phyloP scores from a whole-genome alignment of 1,140 invertebrate species.

The Tetranychus cinnabarinus region DNA sequence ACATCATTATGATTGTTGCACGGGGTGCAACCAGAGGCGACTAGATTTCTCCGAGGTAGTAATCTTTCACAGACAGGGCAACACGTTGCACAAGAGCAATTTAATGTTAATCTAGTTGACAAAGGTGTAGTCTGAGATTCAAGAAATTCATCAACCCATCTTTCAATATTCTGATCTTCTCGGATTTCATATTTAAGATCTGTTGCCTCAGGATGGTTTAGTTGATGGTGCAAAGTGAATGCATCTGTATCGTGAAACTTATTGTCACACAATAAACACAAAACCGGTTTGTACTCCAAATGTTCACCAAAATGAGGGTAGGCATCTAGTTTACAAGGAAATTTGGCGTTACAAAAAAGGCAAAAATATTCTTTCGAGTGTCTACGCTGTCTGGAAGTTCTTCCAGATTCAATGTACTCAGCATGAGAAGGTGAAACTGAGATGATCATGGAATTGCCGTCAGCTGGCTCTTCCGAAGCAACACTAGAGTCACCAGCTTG shows the following conservation, averaged over 20 bases:
- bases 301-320: conserved; percentile 2
- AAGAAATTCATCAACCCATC: conserved; percentile 4
- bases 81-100: not conserved
- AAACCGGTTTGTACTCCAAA: not conserved
- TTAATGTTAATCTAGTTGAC: not conserved
- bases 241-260: not conserved
- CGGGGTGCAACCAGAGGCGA: not conserved
- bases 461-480: not conserved
- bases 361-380: conserved; percentile 1
- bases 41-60: not conserved
- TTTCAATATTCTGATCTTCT: conserved; percentile 1
- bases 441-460: not conserved
- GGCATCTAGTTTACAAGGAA: not conserved
- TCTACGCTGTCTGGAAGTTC: not conserved
- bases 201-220: not conserved
- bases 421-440: not conserved
- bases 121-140: not conserved
- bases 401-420: not conserved
- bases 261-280: not conserved
- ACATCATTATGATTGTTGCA: conserved; percentile 1
- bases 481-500: no score
- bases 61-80: not conserved
- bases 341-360: conserved; percentile 4
- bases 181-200: conserved; percentile 1
- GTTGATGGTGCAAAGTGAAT: conserved; percentile 1